These are phyloP conservation scores for Sarcophaga caerulescens DNA, from an alignment of 2,888 invertebrate genomes.

Conservation along the genomic window DNA sequence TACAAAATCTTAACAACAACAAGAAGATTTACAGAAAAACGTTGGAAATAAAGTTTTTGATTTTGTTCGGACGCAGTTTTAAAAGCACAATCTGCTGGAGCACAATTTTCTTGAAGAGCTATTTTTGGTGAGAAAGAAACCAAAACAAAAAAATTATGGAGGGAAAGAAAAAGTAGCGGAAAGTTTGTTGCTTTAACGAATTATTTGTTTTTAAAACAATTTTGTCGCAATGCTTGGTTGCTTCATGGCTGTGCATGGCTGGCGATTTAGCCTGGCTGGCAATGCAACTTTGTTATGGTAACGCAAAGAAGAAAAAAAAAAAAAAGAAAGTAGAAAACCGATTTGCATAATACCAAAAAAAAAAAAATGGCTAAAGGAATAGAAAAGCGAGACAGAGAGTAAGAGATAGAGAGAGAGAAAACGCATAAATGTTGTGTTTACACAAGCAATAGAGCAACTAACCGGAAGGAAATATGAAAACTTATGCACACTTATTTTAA, in stretches of 20 bases:
- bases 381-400: not conserved
- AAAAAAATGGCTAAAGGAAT: conserved; percentile 17
- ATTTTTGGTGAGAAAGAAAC: conserved; percentile 37
- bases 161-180: not conserved
- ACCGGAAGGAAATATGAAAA: conserved; percentile 24
- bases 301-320: not conserved
- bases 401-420: not conserved
- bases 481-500: conserved; percentile 8
- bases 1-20: conserved; percentile 13
- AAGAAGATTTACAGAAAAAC: not conserved
- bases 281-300: not conserved
- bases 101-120: conserved; percentile 48
- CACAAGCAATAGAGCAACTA: conserved; percentile 26
- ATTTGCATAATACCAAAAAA: conserved; percentile 45
- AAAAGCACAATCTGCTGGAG: conserved; percentile 61
- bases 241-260: conserved; percentile 21
- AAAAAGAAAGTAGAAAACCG: not conserved
- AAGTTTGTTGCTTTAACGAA: conserved; percentile 66
- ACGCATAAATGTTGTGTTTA: conserved; percentile 33
- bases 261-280: not conserved
- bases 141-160: conserved; percentile 5
- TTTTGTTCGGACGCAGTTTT: conserved; percentile 29
- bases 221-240: conserved; percentile 49
- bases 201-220: conserved; percentile 64
- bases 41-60: conserved; percentile 35